Base-by-base conservation (phyloP, 1,140 invertebrate species). In the Philopotamus ludificatus region DNA sequence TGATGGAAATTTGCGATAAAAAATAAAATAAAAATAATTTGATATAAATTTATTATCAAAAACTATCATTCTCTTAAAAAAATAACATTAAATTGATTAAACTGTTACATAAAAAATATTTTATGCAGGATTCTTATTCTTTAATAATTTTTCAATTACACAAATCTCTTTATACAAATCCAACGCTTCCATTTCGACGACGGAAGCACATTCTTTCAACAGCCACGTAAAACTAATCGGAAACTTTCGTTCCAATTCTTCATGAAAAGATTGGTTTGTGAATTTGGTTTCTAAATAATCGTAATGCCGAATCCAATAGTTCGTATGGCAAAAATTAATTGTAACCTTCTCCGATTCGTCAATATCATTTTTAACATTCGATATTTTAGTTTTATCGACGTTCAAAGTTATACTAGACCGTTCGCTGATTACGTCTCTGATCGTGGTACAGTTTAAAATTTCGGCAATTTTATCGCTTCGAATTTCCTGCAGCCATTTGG, bases 161-260 rank as follows among this genome's bases (percentile, higher is more conserved):
- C 76, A 28, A 8, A 79, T 34, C 68, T 84, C 82, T 61, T 80
- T 75, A 25, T 84, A 84, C 0, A 85, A 66, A 34, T 77, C 71
- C 28, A 75, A 66, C 22, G 70, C 72, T 0, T 71, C 65, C 58
- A 82, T 77, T 66, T 81, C 79, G 10, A 80, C 65, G 16, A 76
- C 71, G 16, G 72, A 65, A 1, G 82, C 77, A 61, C 82, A 83
- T 49, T 80, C 80, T 21, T 78, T 78, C 3, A 85, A 65, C 1
- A 85, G 65, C 83, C 83, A 84, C 18, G 74, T 74, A 64, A 83
- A 85, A 70, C 71, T 81, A 12, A 67, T 39, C 1, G 83, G 79
- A 10, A 85, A 74, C 9, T 75, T 67, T 26, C 71, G 73, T 67
- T 79, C 71, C 0, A 82, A 72, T 25, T 77, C 34, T 25, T 75